These are phyloP conservation scores for Seriola rivoliana DNA, from an alignment of 2,113 vertebrate genomes.

Conservation along the genomic window DNA sequence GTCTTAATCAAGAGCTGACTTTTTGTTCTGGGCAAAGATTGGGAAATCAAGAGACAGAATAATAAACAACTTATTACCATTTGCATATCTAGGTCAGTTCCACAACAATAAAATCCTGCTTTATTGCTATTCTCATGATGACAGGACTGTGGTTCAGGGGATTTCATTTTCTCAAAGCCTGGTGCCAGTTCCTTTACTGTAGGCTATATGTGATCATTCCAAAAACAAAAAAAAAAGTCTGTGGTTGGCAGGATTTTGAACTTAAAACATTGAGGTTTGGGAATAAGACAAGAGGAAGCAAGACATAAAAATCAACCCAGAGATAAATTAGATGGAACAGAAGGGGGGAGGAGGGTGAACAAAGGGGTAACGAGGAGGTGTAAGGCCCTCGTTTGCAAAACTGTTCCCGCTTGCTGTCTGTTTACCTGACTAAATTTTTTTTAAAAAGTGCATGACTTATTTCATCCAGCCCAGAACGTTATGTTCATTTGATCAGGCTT, in stretches of 20 bases:
- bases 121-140: neutral
- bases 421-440: slow-evolving; percentile 14
- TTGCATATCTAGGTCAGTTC: slow-evolving; percentile 1
- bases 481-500: slow-evolving; percentile 19
- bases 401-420: neutral
- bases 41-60: neutral
- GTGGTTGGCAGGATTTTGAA: slow-evolving; percentile 31
- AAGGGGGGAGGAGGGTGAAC: neutral
- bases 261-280: slow-evolving; percentile 44
- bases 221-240: slow-evolving; percentile 7
- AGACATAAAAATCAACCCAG: neutral
- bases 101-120: neutral
- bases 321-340: slow-evolving; percentile 12
- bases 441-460: slow-evolving; percentile 25
- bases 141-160: neutral
- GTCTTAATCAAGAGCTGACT: neutral
- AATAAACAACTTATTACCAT: neutral
- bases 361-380: neutral
- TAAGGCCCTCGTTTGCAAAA: neutral
- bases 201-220: slow-evolving; percentile 13
- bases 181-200: slow-evolving; percentile 3
- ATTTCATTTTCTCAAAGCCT: slow-evolving; percentile 10
- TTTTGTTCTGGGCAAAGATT: neutral
- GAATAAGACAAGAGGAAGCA: slow-evolving; percentile 2
- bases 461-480: slow-evolving; percentile 15